Base-by-base conservation (phyloP, 2,888 invertebrate species). In the Andrena bicolor region DNA sequence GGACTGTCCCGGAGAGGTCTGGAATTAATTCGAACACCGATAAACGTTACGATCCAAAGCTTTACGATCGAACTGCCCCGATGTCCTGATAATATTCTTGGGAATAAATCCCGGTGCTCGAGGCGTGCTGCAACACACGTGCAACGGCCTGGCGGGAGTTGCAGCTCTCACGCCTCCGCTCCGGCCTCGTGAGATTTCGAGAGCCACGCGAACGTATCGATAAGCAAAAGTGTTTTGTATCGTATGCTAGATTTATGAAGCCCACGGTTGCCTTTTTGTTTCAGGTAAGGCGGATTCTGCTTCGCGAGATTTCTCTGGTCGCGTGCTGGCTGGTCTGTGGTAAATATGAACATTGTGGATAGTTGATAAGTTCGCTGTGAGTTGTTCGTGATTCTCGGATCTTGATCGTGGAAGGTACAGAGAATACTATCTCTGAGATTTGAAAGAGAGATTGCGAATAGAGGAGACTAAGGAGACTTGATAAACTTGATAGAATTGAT, bases 121-220 rank as follows among this genome's bases (percentile, higher is more conserved):
- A 78, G 53, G 64, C 72, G 30, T 7, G 48, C 4, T 58, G 61
- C 70, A 41, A 41, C 41, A 70, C 66, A 75, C 76, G 51, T 48
- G 69, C 63, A 64, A 26, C 53, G 26, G 51, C 7, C 23, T 60
- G 65, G 78, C 66, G 61, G 48, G 58, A 81, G 64, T 75, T 76
- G 66, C 81, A 70, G 82, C 81, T 81, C 84, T 78, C 88, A 88
- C 88, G 88, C 86, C 82, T 80, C 80, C 82, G 77, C 35, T 35
- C 28, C 23, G 49, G 58, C 51, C 73, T 61, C 76, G 76, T 80
- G 83, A 85, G 85, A 86, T 89, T 89, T 88, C 82, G 73, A 86
- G 85, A 84, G 88, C 84, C 89, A 89, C 88, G 81, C 86, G 86
- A 84, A 75, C 80, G 56, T n/a, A 20, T 61, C 56, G 20, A 32